Conservation (phyloP, 23 tunicate genomes). For the Oikopleura dioica region DNA sequence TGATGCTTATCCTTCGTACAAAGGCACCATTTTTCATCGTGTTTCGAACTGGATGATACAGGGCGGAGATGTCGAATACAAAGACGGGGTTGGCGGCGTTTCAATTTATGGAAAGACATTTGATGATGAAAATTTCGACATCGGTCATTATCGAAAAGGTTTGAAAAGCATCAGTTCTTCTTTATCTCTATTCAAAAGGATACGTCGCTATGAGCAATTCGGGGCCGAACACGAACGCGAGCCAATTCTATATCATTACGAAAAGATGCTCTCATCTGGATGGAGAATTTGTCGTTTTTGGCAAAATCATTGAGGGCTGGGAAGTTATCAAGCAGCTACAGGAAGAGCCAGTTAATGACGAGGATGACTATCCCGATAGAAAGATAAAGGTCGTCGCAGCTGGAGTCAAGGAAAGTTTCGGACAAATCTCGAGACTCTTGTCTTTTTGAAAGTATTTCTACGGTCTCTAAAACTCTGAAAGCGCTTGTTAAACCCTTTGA, state of each 20-base stretch:
- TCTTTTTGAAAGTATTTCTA: no score
- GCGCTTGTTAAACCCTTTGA: no score
- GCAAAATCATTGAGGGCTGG: background rate
- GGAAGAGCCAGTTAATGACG: no score
- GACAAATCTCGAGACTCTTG: no score
- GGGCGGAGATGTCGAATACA: background rate
- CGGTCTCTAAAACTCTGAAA: no score
- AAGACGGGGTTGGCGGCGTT: background rate
- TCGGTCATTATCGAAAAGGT: background rate
- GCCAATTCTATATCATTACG: background rate
- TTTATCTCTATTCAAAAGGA: no score
- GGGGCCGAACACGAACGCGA: background rate
- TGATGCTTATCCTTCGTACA: background rate
- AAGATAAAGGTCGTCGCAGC: no score
- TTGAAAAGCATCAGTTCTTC: no score
- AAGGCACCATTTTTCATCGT: background rate
- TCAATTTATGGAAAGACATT: background rate
- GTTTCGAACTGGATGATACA: background rate
- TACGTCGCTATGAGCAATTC: background rate
- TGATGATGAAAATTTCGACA: background rate
- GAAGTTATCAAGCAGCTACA: no score
- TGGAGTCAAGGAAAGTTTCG: no score
- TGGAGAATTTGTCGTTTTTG: background rate
- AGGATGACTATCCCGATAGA: no score
- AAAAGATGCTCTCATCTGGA: background rate